These are phyloP conservation scores for Ceratina japonica DNA, from an alignment of 1,140 invertebrate genomes.

Conservation along the genomic window DNA sequence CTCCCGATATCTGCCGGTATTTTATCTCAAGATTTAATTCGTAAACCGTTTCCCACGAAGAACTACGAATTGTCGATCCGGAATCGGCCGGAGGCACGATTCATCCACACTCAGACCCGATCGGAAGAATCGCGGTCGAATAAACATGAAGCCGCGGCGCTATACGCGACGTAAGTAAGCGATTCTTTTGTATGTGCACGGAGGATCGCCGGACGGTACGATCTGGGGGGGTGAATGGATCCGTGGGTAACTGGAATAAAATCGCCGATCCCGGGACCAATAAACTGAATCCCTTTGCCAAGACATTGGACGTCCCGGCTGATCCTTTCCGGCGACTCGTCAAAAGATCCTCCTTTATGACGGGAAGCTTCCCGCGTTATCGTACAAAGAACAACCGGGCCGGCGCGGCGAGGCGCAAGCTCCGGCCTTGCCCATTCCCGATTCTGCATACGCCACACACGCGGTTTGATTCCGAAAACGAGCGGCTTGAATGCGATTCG, in stretches of 20 bases:
- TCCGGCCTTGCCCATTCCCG: conserved; percentile 12
- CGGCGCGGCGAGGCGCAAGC: conserved; percentile 10
- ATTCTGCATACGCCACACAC: neutral
- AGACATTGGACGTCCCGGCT: conserved; percentile 21
- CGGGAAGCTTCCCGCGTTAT: conserved; percentile 35
- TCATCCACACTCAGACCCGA: conserved; percentile 4
- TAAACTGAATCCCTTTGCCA: conserved; percentile 46
- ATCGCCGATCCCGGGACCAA: conserved; percentile 51
- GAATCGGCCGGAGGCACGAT: conserved; percentile 26
- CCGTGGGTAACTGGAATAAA: conserved; percentile 59
- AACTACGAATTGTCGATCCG: too few relatives aligned
- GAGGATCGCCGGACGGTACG: conserved; percentile 34
- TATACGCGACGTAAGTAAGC: conserved; percentile 52
- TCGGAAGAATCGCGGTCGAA: conserved; percentile 60
- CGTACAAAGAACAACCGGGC: conserved; percentile 37
- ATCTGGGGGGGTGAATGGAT: conserved; percentile 45
- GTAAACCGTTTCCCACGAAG: neutral
- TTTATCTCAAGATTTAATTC: conserved; percentile 38
- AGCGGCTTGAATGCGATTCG: neutral
- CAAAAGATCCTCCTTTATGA: conserved; percentile 54
- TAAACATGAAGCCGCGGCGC: conserved; percentile 52
- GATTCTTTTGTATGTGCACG: conserved; percentile 59
- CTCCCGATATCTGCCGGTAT: neutral
- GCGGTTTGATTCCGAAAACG: conserved; percentile 31
- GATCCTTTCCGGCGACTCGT: conserved; percentile 47